phyloP scores from a whole-genome alignment of 2,113 vertebrate species.

The Zosterops japonicus region DNA sequence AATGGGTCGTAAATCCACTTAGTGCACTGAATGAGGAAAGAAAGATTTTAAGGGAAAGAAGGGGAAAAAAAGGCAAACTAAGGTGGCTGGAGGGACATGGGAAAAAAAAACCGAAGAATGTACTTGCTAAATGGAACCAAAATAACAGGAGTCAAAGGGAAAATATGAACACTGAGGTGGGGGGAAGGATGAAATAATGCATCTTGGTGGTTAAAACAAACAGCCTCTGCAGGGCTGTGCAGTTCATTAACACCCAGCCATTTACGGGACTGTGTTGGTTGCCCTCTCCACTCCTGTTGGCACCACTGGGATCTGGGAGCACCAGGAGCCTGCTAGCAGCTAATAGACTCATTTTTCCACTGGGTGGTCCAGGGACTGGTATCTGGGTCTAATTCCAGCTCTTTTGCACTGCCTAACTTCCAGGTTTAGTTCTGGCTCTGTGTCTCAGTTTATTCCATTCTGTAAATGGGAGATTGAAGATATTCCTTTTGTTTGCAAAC shows the following conservation, averaged over 20 bases:
- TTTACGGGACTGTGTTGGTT: not conserved
- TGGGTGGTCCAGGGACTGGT: slow-evolving; percentile 21
- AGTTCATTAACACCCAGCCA: slow-evolving; percentile 19
- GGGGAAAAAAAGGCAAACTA: not conserved
- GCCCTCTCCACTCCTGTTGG: slow-evolving; percentile 33
- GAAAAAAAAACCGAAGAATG: not conserved
- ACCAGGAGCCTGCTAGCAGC: not conserved
- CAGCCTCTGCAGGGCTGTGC: slow-evolving; percentile 28
- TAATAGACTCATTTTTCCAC: not conserved
- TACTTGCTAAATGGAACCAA: slow-evolving; percentile 43
- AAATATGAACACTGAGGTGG: slow-evolving; percentile 56
- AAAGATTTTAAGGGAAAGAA: slow-evolving; percentile 32
- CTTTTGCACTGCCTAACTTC: not conserved
- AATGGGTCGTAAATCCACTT: slow-evolving; percentile 62
- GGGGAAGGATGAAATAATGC: slow-evolving; percentile 52
- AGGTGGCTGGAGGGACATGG: slow-evolving; percentile 33
- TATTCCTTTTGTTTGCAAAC: not conserved
- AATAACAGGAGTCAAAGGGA: slow-evolving; percentile 45
- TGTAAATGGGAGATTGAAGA: not conserved
- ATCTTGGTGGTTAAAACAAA: slow-evolving; percentile 51
- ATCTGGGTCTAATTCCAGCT: not conserved
- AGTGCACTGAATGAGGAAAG: slow-evolving; percentile 19
- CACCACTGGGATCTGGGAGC: not conserved
- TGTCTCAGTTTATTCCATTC: not conserved
- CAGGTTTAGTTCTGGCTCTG: not conserved